Evolutionary conservation across 2,888 invertebrate genomes (phyloP), one percentile per base, ranked within the genome.

Genomic region (Drosophila barbarae): DNA sequence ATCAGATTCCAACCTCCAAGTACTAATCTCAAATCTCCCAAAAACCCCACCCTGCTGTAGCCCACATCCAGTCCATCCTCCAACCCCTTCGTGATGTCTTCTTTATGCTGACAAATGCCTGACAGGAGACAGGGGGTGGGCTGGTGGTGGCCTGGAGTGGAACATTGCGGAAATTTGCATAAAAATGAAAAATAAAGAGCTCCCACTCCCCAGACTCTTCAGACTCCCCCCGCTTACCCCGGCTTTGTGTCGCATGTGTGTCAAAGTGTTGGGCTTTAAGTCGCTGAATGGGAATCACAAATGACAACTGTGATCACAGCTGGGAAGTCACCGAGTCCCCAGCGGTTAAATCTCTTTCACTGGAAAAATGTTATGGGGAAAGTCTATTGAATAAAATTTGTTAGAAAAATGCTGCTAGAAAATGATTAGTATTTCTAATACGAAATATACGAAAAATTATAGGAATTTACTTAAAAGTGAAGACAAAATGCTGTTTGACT

Each of bases 81-180:
- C 8, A 34, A 10, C 34, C 53, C 23, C 36, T 53, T 35, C 36
- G 39, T 50, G 64, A 56, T 66, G 51, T 69, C 47, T 61, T 56
- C 54, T 61, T 60, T 69, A 36, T 67, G 66, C 71, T 76, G 71
- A 78, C 73, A 81, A 81, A 81, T 76, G 57, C 71, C 66, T 60
- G 56, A 53, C 60, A 41, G 32, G 46, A 21, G 46, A 52, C 34
- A 44, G 6, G 6, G 26, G 7, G 26, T 6, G 6, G 21, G n/a
- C 3, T 34, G 36, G 23, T 9, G 23, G n/a, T 8, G n/a, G 34
- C 9, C 23, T 32, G 63, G 61, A 63, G 42, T 63, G 61, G 61
- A 63, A 26, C 50, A 79, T 65, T 73, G 72, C 70, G 60, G 52
- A 74, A 69, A 82, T 74, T 80, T 80, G 68, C 77, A 79, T 71